Base-by-base conservation (phyloP, 1,140 invertebrate genomes). In the Papilio polytes region DNA sequence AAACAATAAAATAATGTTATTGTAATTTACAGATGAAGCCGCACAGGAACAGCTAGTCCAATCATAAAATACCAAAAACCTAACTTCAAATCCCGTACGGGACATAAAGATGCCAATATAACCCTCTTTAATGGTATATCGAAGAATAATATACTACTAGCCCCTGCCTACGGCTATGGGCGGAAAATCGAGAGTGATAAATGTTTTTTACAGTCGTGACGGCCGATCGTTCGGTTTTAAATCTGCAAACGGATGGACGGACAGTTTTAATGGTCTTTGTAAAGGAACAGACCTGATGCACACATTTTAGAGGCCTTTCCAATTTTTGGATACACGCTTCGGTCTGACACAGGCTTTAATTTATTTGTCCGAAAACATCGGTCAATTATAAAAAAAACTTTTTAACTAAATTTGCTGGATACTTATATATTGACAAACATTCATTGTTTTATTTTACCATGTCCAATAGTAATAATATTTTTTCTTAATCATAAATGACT, bases 181-280 rank as follows among this genome's bases (percentile, higher is more conserved):
- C 84, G 88, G 88, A 91, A 91, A 91, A 92, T 91, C 88, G 91
- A 90, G 85, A 90, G 87, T 93, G 90, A 90, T 90, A 90, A 92
- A 91, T 91, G 90, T 89, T 91, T 92, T 93, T 91, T 91, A 88
- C 87, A 90, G 88, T 91, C 86, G 89, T 88, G 89, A 90, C 87
- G 82, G 83, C 85, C 80, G 83, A 87, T 81, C 88, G 88, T 91
- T 91, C 87, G 87, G 87, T 86, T 93, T 36, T 92, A 92, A 92
- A 91, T 90, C 89, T 88, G 85, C 82, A 84, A 91, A 90, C 87
- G 90, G 88, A 89, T 86, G 88, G 87, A 90, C 88, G 88, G 86
- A 90, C 91, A 89, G 84, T 89, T 92, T 91, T 91, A 94, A 91
- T 92, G 90, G 90, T 79, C 88, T 87, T 81, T 83, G 89, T 86